Percentiles rank a stretch among this genome's conserved stretches.
These are phyloP conservation scores for Ctenodactylus gundi DNA, from an alignment of 2,113 vertebrate species.

Conservation along the genomic window DNA sequence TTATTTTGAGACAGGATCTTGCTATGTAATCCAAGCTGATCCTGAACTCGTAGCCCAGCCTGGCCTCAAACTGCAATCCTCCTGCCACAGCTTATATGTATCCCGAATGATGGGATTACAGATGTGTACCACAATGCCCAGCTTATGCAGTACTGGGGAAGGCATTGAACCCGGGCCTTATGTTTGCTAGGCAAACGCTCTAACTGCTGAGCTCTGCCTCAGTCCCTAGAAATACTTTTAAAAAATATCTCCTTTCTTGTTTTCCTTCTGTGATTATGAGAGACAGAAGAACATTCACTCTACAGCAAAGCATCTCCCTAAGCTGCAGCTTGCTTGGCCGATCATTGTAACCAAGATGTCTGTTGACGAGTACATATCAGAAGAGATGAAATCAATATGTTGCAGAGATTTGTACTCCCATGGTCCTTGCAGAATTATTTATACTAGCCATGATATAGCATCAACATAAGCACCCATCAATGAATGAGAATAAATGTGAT, in stretches of 20 bases:
- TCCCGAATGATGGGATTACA: too few relatives aligned
- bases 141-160: too few relatives aligned
- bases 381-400: not conserved
- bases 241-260: not conserved
- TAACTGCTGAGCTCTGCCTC: too few relatives aligned
- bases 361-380: not conserved
- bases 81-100: too few relatives aligned
- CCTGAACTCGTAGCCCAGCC: too few relatives aligned
- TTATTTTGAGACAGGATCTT: too few relatives aligned
- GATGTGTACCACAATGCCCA: too few relatives aligned
- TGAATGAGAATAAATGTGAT: not conserved
- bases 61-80: too few relatives aligned
- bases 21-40: too few relatives aligned
- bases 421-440: not conserved
- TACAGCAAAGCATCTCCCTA: not conserved
- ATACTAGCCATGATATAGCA: not conserved
- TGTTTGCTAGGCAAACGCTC: too few relatives aligned
- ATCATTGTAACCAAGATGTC: not conserved
- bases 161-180: too few relatives aligned
- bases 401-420: not conserved
- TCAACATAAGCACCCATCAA: not conserved
- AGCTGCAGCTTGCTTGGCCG: not conserved
- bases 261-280: not conserved
- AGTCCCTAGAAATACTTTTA: too few relatives aligned
- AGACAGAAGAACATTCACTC: not conserved